phyloP scores from a whole-genome alignment of 1,140 invertebrate species.

The Aphelenchoides avenae region DNA sequence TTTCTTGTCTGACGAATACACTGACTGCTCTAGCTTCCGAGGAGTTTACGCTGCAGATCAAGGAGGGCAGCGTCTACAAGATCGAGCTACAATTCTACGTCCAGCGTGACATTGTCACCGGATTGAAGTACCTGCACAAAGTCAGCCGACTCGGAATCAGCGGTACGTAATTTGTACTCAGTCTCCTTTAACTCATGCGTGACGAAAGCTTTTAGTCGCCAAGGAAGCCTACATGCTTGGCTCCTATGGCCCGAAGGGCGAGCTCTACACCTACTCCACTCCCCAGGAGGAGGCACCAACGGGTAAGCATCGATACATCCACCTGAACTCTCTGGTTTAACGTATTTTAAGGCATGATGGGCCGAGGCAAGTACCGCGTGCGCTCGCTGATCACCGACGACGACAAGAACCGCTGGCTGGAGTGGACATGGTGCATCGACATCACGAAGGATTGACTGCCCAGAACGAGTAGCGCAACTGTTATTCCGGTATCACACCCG shows the following conservation, averaged over 20 bases:
- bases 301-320: slow-evolving; percentile 59
- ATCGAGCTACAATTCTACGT: slow-evolving; percentile 95
- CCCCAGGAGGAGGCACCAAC: slow-evolving; percentile 88
- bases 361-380: slow-evolving; percentile 84
- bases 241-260: slow-evolving; percentile 88
- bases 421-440: slow-evolving; percentile 97
- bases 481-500: too few relatives aligned
- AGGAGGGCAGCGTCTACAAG: slow-evolving; percentile 88
- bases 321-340: slow-evolving; percentile 1
- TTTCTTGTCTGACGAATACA: slow-evolving; percentile 21
- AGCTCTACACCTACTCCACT: slow-evolving; percentile 85
- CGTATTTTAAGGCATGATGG: slow-evolving; percentile 68
- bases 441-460: slow-evolving; percentile 98
- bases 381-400: slow-evolving; percentile 93
- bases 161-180: slow-evolving; percentile 67
- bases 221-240: slow-evolving; percentile 66
- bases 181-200: slow-evolving; percentile 6
- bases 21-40: slow-evolving; percentile 28
- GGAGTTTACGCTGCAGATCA: slow-evolving; percentile 73
- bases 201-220: slow-evolving; percentile 34
- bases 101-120: slow-evolving; percentile 94
- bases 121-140: slow-evolving; percentile 92
- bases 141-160: slow-evolving; percentile 77
- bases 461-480: too few relatives aligned
- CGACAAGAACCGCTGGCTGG: slow-evolving; percentile 86